These are phyloP conservation scores for Drosophila paulistorum DNA, from an alignment of 1,140 invertebrate species.

Conservation along the genomic window DNA sequence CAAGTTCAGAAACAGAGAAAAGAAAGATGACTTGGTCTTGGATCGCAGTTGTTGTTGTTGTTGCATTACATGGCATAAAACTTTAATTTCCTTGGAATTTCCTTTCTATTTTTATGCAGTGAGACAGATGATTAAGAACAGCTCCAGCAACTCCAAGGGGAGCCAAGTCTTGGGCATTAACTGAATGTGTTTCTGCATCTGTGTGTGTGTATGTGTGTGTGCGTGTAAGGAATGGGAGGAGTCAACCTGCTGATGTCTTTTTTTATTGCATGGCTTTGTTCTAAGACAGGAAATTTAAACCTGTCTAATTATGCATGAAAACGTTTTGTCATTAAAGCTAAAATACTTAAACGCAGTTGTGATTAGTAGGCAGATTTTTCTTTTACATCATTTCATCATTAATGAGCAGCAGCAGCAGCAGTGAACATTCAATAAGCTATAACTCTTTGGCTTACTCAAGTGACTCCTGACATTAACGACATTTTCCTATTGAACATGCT, in stretches of 20 bases:
- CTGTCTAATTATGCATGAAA: conserved; percentile 67
- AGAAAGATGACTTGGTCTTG: conserved; percentile 42
- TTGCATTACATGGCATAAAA: conserved; percentile 49
- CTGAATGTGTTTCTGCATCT: conserved; percentile 3
- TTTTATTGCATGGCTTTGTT: conserved; percentile 26
- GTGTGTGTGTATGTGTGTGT: neutral
- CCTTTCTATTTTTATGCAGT: conserved; percentile 76
- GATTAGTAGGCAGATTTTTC: conserved; percentile 54
- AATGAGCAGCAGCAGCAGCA: conserved; percentile 2
- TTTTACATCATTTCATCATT: conserved; percentile 29
- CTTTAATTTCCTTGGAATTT: conserved; percentile 75
- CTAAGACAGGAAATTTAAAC: conserved; percentile 71
- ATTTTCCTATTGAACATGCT: neutral
- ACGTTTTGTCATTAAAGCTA: conserved; percentile 68
- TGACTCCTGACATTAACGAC: neutral
- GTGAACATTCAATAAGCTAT: neutral
- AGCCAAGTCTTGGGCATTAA: conserved; percentile 48
- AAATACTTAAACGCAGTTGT: conserved; percentile 56
- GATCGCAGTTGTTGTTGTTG: conserved; percentile 19
- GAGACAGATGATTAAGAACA: conserved; percentile 59
- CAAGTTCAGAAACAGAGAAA: conserved; percentile 48
- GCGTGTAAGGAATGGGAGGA: neutral
- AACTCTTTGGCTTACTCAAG: neutral
- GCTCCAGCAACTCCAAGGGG: conserved; percentile 20
- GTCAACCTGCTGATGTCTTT: conserved; percentile 8